Evolutionary conservation across 1,140 invertebrate genomes (phyloP), one percentile per base, ranked within the genome.

Genomic region (Scaptodrosophila lebanonensis): DNA sequence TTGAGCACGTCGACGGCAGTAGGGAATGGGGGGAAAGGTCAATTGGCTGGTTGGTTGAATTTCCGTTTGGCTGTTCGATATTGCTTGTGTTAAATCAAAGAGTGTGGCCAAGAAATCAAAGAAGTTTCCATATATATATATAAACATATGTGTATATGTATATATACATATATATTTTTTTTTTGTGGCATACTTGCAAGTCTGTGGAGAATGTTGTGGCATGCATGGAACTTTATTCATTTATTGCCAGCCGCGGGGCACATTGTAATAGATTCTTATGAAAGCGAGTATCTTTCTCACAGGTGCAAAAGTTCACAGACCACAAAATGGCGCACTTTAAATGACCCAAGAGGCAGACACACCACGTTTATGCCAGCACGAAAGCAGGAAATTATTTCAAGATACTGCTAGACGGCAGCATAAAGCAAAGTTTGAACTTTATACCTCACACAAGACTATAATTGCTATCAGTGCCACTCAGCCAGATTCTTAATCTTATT

Each of bases 241-340:
- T 59, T 75, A 79, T 73, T 82, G 82, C 65, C 64, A 58, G 68
- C 73, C 75, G 18, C 43, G 15, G 75, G 73, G 27, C 45, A 72
- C 52, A 66, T 79, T 62, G 60, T 73, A 73, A 79, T 82, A 77
- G 73, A 77, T 64, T 68, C 52, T 39, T n/a, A n/a, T n/a, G n/a
- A n/a, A n/a, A n/a, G n/a, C 17, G 12, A 29, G 47, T 52, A 52
- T 52, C 30, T 42, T 45, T 56, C 49, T 40, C 51, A 73, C 73
- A 79, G 75, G 73, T 79, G 73, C 69, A 54, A 49, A 32, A 58
- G 60, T 79, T 79, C 73, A 69, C 73, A 79, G 40, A 44, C 32
- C 45, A 47, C 22, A 25, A 25, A 25, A 25, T 25, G 22, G 3
- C 22, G 22, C 22, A 25, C 22, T n/a, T n/a, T n/a, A n/a, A n/a